Percentiles rank a stretch among this genome's conserved stretches.
These are phyloP conservation scores for Terrapene triunguis DNA, from an alignment of 2,113 vertebrate genomes.

Conservation along the genomic window DNA sequence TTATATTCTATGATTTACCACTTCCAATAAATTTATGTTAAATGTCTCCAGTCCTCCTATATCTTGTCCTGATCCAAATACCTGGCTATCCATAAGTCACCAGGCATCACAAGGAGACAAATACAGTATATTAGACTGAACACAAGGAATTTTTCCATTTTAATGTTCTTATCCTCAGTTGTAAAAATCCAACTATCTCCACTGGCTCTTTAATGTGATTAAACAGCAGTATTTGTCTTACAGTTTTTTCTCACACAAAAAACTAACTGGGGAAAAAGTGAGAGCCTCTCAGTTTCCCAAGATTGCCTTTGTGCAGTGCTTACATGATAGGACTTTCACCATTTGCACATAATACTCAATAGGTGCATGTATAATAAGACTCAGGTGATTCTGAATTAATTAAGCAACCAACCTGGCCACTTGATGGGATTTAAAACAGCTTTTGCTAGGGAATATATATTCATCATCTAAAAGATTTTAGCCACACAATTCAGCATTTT, in stretches of 20 bases:
- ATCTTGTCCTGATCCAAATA: conserved; percentile 8
- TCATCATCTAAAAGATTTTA: background rate
- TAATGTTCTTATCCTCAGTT: conserved; percentile 15
- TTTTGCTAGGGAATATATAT: background rate
- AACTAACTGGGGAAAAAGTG: background rate
- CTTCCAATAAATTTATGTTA: background rate
- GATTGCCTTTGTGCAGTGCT: background rate
- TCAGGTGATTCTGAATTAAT: background rate
- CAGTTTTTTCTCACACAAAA: background rate
- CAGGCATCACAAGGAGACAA: conserved; percentile 27
- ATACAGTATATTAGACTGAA: background rate
- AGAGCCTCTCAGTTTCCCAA: background rate
- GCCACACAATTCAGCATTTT: background rate
- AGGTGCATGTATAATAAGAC: background rate
- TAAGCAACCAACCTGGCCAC: background rate
- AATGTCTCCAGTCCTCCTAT: background rate
- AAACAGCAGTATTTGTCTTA: background rate
- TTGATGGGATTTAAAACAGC: background rate
- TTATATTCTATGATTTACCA: background rate
- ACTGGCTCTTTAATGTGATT: background rate
- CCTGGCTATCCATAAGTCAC: conserved; percentile 4
- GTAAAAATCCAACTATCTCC: background rate
- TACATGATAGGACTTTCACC: background rate
- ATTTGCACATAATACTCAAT: background rate
- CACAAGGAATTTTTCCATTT: background rate